These are phyloP conservation scores for Pelecanus crispus DNA, from an alignment of 2,113 vertebrate species.

Conservation along the genomic window DNA sequence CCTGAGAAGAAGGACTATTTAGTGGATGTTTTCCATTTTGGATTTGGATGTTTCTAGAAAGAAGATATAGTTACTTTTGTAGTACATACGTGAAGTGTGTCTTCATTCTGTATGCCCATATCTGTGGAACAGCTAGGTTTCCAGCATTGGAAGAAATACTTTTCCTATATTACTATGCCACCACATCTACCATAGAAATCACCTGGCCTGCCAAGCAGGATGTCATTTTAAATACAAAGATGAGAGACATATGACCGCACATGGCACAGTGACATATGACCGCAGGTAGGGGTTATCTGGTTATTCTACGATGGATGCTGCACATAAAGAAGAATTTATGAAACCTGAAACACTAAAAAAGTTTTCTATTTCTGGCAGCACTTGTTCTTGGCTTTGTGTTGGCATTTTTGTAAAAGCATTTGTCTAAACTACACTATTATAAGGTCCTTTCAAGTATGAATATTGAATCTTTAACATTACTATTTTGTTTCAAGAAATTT, in stretches of 20 bases:
- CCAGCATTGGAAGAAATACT: background rate
- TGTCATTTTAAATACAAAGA: background rate
- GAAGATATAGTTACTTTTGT: background rate
- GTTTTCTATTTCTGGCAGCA: background rate
- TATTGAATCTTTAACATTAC: background rate
- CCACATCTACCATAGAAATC: background rate
- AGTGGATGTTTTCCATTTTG: background rate
- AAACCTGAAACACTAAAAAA: background rate
- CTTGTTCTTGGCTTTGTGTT: background rate
- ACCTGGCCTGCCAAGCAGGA: background rate
- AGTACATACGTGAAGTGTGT: background rate
- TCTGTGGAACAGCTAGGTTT: background rate
- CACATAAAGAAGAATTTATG: background rate
- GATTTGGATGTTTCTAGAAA: background rate
- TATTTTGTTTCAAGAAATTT: background rate
- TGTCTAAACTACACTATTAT: background rate
- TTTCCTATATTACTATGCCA: background rate
- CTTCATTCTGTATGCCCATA: background rate
- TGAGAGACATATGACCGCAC: background rate
- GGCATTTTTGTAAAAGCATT: background rate
- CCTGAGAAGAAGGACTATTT: background rate
- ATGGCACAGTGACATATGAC: no score
- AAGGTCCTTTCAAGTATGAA: background rate
- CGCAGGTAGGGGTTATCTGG: background rate
- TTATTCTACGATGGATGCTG: background rate